Conservation (phyloP, 2,888 invertebrate genomes). For the Pasiphila rectangulata region DNA sequence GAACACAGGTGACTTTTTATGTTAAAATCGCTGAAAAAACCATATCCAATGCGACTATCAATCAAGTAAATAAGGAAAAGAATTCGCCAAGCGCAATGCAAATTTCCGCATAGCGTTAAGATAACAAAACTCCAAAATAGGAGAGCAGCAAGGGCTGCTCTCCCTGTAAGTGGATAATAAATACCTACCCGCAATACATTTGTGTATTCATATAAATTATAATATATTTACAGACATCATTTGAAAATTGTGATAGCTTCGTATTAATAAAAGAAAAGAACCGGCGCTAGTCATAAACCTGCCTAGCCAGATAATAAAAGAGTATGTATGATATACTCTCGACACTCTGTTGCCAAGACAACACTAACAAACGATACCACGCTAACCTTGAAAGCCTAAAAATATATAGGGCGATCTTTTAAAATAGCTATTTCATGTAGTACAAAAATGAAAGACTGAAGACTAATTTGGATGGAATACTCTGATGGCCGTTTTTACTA, state of each 20-base stretch:
- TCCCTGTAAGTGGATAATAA: too few relatives aligned
- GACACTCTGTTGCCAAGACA: conserved; percentile 38
- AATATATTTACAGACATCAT: too few relatives aligned
- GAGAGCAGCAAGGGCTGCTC: too few relatives aligned
- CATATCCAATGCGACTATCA: too few relatives aligned
- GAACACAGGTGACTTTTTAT: too few relatives aligned
- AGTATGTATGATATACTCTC: conserved; percentile 11
- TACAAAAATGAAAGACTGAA: too few relatives aligned
- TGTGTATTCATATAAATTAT: too few relatives aligned
- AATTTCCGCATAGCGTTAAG: conserved; percentile 16
- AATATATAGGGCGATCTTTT: conserved; percentile 14
- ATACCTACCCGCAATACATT: too few relatives aligned
- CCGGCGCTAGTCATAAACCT: conserved; percentile 12
- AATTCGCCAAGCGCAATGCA: conserved; percentile 20
- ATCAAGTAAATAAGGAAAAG: conserved; percentile 1
- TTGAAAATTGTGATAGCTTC: too few relatives aligned
- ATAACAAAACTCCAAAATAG: not conserved
- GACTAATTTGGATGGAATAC: too few relatives aligned
- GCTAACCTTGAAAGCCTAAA: conserved; percentile 8
- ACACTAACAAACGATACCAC: conserved; percentile 37
- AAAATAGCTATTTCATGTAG: conserved; percentile 9
- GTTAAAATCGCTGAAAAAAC: too few relatives aligned
- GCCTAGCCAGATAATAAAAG: conserved; percentile 4
- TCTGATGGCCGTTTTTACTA: too few relatives aligned
- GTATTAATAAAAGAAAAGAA: not conserved